Percentiles rank a stretch among this genome's conserved stretches.
These are phyloP conservation scores for Strix uralensis DNA, from an alignment of 2,113 vertebrate genomes.

Conservation along the genomic window DNA sequence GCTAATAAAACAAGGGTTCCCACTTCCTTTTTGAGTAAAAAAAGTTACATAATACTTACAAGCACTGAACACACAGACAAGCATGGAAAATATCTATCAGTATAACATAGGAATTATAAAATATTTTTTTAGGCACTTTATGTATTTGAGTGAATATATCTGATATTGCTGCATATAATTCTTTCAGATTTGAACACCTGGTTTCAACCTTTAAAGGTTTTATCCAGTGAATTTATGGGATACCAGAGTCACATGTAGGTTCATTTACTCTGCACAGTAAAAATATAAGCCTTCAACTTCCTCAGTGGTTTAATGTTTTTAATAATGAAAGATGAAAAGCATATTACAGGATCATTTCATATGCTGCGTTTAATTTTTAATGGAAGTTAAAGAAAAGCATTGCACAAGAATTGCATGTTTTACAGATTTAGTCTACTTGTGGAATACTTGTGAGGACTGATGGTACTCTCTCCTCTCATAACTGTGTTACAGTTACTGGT, in stretches of 20 bases:
- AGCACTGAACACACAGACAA: neutral
- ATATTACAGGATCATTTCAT: constrained; percentile 53
- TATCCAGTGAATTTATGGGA: constrained; percentile 19
- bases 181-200: neutral
- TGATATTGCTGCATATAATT: neutral
- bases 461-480: constrained; percentile 36
- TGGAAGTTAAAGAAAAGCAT: constrained; percentile 29
- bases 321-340: constrained; percentile 46
- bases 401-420: constrained; percentile 20
- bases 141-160: neutral
- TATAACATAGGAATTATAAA: neutral
- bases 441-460: constrained; percentile 35
- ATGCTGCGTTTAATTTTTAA: constrained; percentile 16
- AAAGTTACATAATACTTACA: neutral
- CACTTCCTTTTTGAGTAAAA: neutral
- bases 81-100: neutral
- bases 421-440: constrained; percentile 30
- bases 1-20: neutral
- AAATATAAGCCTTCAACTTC: constrained; percentile 48
- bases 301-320: constrained; percentile 49
- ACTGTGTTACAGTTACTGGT: neutral
- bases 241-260: neutral
- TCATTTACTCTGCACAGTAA: constrained; percentile 31
- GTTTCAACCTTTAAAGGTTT: constrained; percentile 13
- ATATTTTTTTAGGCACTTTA: neutral